phyloP scores from a whole-genome alignment of 2,797 vertebrate genomes.

The Melanotaenia pygmaea region DNA sequence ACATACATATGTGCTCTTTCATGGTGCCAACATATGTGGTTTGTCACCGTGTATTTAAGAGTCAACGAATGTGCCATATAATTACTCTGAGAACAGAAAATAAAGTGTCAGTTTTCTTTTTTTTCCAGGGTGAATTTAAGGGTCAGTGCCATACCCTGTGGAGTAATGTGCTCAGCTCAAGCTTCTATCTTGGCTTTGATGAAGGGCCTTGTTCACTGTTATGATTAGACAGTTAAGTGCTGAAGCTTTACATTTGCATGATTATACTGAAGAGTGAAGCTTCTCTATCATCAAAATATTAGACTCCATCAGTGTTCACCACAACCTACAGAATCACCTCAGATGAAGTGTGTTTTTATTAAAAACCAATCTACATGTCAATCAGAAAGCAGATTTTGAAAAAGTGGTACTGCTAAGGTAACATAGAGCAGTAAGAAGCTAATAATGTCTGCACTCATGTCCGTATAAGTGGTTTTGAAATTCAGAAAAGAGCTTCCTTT shows the following conservation, averaged over 20 bases:
- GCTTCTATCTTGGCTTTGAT: slow-evolving; percentile 71
- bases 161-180: slow-evolving; percentile 60
- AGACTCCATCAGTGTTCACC: slow-evolving; percentile 72
- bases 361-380: slow-evolving; percentile 71
- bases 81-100: slow-evolving; percentile 30
- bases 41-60: slow-evolving; percentile 22
- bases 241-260: slow-evolving; percentile 77
- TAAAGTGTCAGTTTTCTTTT: slow-evolving; percentile 49
- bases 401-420: slow-evolving; percentile 27
- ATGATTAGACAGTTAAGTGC: slow-evolving; percentile 75
- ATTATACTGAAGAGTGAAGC: slow-evolving; percentile 77
- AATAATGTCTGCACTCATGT: slow-evolving; percentile 10
- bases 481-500: slow-evolving; percentile 27
- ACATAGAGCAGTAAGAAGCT: slow-evolving; percentile 17
- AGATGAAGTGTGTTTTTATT: slow-evolving; percentile 74
- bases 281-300: slow-evolving; percentile 80
- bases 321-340: slow-evolving; percentile 60
- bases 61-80: slow-evolving; percentile 33
- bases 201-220: slow-evolving; percentile 76
- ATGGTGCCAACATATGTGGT: slow-evolving; percentile 15
- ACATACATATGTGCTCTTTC: slow-evolving; percentile 16
- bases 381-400: slow-evolving; percentile 49
- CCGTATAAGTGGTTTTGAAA: slow-evolving; percentile 38
- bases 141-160: slow-evolving; percentile 34
- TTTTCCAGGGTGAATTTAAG: slow-evolving; percentile 44